Percentiles rank a stretch among this genome's conserved stretches.
phyloP scores from a whole-genome alignment of 2,888 invertebrate species.

The Drosophila infuscata region DNA sequence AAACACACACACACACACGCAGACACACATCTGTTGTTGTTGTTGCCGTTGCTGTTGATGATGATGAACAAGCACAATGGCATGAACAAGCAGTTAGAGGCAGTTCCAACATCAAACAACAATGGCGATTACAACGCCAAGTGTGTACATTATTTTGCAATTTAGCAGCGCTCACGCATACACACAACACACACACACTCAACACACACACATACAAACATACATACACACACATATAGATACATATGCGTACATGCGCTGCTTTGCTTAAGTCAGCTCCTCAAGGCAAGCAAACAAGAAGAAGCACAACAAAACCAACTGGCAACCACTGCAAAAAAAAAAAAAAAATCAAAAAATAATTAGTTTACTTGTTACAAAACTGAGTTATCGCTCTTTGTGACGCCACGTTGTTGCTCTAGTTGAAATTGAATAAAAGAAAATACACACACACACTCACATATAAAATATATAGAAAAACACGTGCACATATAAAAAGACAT shows the following conservation, averaged over 20 bases:
- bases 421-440: slow-evolving; percentile 73
- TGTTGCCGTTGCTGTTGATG: slow-evolving; percentile 53
- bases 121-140: slow-evolving; percentile 78
- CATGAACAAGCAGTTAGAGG: slow-evolving; percentile 76
- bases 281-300: slow-evolving; percentile 55
- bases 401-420: slow-evolving; percentile 59
- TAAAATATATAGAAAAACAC: slow-evolving; percentile 16
- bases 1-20: background rate
- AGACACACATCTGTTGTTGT: background rate
- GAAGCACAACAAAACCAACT: slow-evolving; percentile 42
- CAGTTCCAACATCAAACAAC: slow-evolving; percentile 68
- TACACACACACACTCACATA: slow-evolving; percentile 38
- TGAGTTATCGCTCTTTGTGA: slow-evolving; percentile 75
- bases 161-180: slow-evolving; percentile 63
- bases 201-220: slow-evolving; percentile 25
- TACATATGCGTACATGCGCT: slow-evolving; percentile 18
- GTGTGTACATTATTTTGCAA: slow-evolving; percentile 81
- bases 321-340: slow-evolving; percentile 41
- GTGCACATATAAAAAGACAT: slow-evolving; percentile 21
- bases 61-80: slow-evolving; percentile 77
- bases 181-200: slow-evolving; percentile 14
- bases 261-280: slow-evolving; percentile 15
- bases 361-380: slow-evolving; percentile 81
- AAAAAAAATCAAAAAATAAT: slow-evolving; percentile 75
- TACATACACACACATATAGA: slow-evolving; percentile 8